Conservation (phyloP, 2,888 invertebrate genomes). For the Listrodromus nycthemerus region DNA sequence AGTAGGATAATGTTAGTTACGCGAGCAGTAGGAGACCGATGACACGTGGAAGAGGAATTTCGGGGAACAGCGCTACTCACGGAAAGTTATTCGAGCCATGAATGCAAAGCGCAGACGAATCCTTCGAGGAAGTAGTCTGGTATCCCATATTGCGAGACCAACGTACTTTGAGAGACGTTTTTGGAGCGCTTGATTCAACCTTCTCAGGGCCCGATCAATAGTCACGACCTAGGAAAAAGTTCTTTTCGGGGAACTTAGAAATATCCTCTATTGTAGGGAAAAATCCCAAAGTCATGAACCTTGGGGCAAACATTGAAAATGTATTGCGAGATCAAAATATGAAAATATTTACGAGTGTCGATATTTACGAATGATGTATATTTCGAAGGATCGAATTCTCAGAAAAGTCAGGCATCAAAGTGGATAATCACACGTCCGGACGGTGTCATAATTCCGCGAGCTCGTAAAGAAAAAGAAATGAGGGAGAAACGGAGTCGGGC, state of each 20-base stretch:
- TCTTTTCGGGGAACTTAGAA: neutral
- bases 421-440: conserved; percentile 32
- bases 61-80: neutral
- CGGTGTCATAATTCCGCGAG: conserved; percentile 38
- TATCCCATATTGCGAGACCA: neutral
- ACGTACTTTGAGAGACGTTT: neutral
- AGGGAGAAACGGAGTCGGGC: conserved; percentile 29
- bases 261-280: too few relatives aligned
- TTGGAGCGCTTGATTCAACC: neutral
- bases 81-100: conserved; percentile 26
- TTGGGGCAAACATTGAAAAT: neutral
- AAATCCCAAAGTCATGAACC: neutral
- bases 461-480: conserved; percentile 25
- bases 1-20: conserved; percentile 56
- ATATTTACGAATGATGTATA: neutral
- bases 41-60: conserved; percentile 62
- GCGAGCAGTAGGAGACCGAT: conserved; percentile 45
- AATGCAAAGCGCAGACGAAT: neutral
- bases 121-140: neutral
- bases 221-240: neutral
- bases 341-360: conserved; percentile 22
- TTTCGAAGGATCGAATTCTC: conserved; percentile 14
- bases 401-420: conserved; percentile 43
- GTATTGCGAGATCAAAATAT: conserved; percentile 9
- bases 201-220: neutral